phyloP scores from a whole-genome alignment of 2,888 invertebrate genomes.

The Hyposoter dolosus region DNA sequence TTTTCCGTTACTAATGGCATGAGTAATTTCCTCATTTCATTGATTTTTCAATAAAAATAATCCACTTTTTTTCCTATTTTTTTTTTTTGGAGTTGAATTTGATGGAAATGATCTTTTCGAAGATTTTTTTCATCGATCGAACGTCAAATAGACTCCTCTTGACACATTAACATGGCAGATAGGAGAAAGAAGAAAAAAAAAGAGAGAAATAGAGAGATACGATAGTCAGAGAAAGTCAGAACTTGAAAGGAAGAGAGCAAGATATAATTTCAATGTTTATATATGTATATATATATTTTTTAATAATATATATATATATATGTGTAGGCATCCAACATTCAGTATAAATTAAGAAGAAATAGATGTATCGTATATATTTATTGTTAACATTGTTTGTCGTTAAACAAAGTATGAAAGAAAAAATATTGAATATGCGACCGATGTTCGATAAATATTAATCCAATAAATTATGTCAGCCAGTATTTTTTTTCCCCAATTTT shows the following conservation, averaged over 20 bases:
- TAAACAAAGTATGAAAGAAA: constrained; percentile 26
- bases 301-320: constrained; percentile 62
- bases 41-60: background rate
- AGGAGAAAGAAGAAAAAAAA: constrained; percentile 37
- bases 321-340: constrained; percentile 82
- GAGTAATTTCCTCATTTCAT: constrained; percentile 2
- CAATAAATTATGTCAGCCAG: constrained; percentile 5
- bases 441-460: constrained; percentile 16
- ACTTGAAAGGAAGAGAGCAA: constrained; percentile 45
- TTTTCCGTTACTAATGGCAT: constrained; percentile 66
- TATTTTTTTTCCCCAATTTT: constrained; percentile 7
- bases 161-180: constrained; percentile 65
- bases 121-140: background rate
- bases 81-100: background rate
- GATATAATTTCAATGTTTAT: constrained; percentile 30
- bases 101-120: background rate
- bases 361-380: constrained; percentile 43
- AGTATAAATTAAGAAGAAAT: constrained; percentile 78
- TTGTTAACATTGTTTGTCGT: background rate
- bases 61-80: background rate
- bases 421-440: constrained; percentile 45
- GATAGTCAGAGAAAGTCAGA: constrained; percentile 30
- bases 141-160: constrained; percentile 67
- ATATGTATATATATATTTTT: constrained; percentile 61
- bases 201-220: constrained; percentile 16